These are phyloP conservation scores for Spea hammondii DNA, from an alignment of 2,797 vertebrate species.

Conservation along the genomic window DNA sequence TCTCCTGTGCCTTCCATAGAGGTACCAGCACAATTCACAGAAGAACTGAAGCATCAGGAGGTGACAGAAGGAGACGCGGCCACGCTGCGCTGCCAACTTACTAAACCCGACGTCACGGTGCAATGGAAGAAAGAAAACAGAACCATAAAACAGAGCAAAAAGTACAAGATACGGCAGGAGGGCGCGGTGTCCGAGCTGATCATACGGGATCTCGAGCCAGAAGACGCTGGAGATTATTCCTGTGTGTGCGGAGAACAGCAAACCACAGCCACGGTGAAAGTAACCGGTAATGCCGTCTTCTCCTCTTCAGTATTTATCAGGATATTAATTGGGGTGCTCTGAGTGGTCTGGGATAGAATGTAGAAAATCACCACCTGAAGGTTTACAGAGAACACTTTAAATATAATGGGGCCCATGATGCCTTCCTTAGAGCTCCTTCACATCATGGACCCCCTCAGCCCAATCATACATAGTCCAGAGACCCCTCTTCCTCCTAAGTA, in stretches of 20 bases:
- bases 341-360: too few relatives aligned
- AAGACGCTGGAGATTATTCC: constrained; percentile 77
- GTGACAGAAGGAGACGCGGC: constrained; percentile 56
- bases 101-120: constrained; percentile 57
- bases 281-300: constrained; percentile 35
- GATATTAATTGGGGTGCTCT: too few relatives aligned
- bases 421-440: too few relatives aligned
- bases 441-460: too few relatives aligned
- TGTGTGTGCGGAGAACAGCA: constrained; percentile 75
- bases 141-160: constrained; percentile 60
- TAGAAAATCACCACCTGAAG: too few relatives aligned
- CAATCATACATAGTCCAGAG: too few relatives aligned
- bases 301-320: too few relatives aligned
- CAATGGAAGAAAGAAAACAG: constrained; percentile 68
- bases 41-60: constrained; percentile 59
- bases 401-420: too few relatives aligned
- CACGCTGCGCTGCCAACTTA: constrained; percentile 59
- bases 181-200: constrained; percentile 60
- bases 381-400: too few relatives aligned
- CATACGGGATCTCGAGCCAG: constrained; percentile 59
- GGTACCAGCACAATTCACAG: constrained; percentile 69
- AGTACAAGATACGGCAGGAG: constrained; percentile 63
- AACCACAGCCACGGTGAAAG: constrained; percentile 65
- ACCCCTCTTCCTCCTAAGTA: too few relatives aligned
- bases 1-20: constrained; percentile 58